A percentile compares a stretch with the other conserved stretches of the same genome.
Evolutionary conservation across 2,113 vertebrate species (phyloP).

Genomic region (Rana temporaria): DNA sequence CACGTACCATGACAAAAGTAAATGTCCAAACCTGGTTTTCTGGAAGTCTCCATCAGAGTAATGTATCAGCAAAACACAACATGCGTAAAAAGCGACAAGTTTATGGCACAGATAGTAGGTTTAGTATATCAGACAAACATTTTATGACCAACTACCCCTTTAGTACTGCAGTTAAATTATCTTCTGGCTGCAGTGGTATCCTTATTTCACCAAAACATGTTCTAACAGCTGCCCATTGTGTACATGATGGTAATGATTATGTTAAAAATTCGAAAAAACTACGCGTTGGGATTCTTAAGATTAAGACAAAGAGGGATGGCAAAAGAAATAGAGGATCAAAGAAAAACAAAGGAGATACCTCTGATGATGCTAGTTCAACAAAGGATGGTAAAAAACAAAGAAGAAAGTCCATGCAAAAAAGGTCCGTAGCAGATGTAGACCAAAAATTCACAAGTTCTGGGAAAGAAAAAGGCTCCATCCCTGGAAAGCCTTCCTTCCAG

Average conservation of each 20-base stretch:
- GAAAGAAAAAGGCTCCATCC: conserved; percentile 63
- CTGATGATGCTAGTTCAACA: conserved; percentile 65
- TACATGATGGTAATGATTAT: conserved; percentile 90
- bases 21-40: conserved; percentile 73
- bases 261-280: conserved; percentile 85
- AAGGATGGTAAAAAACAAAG: conserved; percentile 68
- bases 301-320: conserved; percentile 75
- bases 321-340: conserved; percentile 64
- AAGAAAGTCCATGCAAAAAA: conserved; percentile 72
- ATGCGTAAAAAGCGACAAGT: conserved; percentile 83
- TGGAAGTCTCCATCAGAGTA: conserved; percentile 59
- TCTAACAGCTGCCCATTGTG: conserved; percentile 92
- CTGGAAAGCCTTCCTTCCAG: conserved; percentile 82
- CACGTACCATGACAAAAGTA: conserved; percentile 86
- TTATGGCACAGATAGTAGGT: conserved; percentile 91
- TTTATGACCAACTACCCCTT: conserved; percentile 92
- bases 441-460: conserved; percentile 65
- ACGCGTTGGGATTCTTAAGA: conserved; percentile 87
- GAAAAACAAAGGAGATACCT: conserved; percentile 65
- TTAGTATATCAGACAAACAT: conserved; percentile 89
- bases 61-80: neutral
- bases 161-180: conserved; percentile 91
- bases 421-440: conserved; percentile 62
- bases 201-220: conserved; percentile 91
- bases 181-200: conserved; percentile 91